phyloP scores from a whole-genome alignment of 2,113 vertebrate species.

The Dinomys branickii region DNA sequence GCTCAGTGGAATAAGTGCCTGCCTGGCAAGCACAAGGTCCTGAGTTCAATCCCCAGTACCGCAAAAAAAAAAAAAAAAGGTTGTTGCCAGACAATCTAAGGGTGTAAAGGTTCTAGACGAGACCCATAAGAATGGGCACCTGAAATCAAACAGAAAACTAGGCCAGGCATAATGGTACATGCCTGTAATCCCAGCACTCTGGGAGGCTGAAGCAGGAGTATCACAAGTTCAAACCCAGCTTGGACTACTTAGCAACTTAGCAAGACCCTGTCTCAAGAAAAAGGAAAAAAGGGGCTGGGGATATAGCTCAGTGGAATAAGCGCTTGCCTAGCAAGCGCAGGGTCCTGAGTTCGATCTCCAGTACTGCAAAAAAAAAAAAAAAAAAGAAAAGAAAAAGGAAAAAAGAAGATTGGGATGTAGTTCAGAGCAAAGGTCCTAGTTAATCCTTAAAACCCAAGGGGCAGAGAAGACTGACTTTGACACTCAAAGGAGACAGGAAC shows the following conservation, averaged over 20 bases:
- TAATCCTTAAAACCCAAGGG: background rate
- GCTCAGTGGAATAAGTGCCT: no score
- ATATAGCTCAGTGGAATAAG: no score
- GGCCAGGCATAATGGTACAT: background rate
- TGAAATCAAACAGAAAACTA: constrained; percentile 20
- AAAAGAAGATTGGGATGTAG: background rate
- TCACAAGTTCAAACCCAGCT: background rate
- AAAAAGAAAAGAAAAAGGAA: background rate
- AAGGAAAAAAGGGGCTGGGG: background rate
- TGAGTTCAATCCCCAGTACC: no score
- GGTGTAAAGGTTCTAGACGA: background rate
- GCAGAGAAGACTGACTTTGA: background rate
- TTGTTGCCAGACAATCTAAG: constrained; percentile 39
- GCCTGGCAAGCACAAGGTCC: no score
- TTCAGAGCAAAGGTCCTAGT: background rate
- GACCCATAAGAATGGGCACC: background rate
- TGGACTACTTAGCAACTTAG: background rate
- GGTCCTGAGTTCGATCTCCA: no score
- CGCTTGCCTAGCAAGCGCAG: no score
- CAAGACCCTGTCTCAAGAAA: background rate
- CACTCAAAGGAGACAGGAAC: background rate
- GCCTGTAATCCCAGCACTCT: background rate
- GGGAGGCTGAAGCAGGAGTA: background rate
- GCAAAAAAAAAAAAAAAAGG: no score
- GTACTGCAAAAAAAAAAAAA: background rate